Percentiles rank a stretch among this genome's conserved stretches.
phyloP scores from a whole-genome alignment of 2,797 vertebrate genomes.

The Leuciscus waleckii region DNA sequence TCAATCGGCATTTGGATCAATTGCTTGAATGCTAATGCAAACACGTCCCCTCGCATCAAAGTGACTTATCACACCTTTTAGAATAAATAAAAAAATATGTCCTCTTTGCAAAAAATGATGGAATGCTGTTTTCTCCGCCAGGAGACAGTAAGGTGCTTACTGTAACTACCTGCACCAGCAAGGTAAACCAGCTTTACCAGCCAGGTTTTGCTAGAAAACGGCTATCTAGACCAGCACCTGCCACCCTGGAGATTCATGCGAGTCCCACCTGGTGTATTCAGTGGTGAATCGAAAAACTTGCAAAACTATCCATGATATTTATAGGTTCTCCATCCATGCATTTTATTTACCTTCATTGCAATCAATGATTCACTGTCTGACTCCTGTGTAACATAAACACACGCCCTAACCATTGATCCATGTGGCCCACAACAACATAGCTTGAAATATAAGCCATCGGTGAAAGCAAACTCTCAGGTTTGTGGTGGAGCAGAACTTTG shows the following conservation, averaged over 20 bases:
- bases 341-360: slow-evolving; percentile 46
- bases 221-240: not conserved
- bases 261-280: not conserved
- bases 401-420: slow-evolving; percentile 59
- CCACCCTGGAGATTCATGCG: not conserved
- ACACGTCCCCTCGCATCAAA: slow-evolving; percentile 42
- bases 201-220: not conserved
- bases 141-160: not conserved
- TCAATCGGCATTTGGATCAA: slow-evolving; percentile 51
- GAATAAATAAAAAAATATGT: not conserved
- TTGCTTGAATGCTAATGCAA: slow-evolving; percentile 43
- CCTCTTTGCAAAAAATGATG: not conserved
- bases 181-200: not conserved
- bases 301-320: slow-evolving; percentile 8
- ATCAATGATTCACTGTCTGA: slow-evolving; percentile 42
- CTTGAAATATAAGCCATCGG: slow-evolving; percentile 57
- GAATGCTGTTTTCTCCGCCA: not conserved
- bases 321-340: slow-evolving; percentile 26
- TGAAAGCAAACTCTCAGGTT: slow-evolving; percentile 45
- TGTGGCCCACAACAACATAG: slow-evolving; percentile 54
- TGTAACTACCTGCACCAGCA: not conserved
- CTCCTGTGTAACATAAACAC: slow-evolving; percentile 56
- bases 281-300: not conserved
- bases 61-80: slow-evolving; percentile 4
- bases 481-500: slow-evolving; percentile 50